Conservation (phyloP, 2,888 invertebrate genomes). For the Yponomeuta malinellus region DNA sequence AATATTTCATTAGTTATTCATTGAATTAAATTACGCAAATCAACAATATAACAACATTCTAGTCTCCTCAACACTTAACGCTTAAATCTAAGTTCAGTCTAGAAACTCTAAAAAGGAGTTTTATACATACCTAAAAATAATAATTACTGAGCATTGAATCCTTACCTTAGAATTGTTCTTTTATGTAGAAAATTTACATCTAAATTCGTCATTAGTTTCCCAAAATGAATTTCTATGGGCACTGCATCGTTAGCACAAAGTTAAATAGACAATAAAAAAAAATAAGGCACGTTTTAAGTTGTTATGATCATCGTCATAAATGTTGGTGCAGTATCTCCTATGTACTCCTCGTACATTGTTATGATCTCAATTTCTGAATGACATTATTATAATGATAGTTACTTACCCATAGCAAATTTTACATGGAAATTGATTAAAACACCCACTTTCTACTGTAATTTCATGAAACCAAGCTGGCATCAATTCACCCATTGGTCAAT, state of each 20-base stretch:
- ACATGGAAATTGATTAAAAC: too few relatives aligned
- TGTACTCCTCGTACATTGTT: too few relatives aligned
- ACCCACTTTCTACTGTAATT: not conserved
- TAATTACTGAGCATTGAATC: conserved; percentile 51
- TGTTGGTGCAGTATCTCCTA: too few relatives aligned
- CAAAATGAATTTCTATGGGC: not conserved
- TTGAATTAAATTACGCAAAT: conserved; percentile 21
- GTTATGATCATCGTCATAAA: not conserved
- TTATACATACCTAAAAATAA: conserved; percentile 27
- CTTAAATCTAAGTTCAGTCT: conserved; percentile 71
- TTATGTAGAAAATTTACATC: not conserved
- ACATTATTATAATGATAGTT: not conserved
- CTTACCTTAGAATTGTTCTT: conserved; percentile 25
- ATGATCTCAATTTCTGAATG: not conserved
- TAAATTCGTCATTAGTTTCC: conserved; percentile 10
- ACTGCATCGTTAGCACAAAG: not conserved
- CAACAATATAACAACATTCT: conserved; percentile 36
- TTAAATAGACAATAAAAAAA: not conserved
- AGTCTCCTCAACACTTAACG: conserved; percentile 53
- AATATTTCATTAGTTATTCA: not conserved
- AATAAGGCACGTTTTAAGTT: not conserved
- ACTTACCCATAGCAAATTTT: not conserved
- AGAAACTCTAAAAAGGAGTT: conserved; percentile 63
- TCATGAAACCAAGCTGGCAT: not conserved
- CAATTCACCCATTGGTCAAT: not conserved